Conservation (phyloP, 1,140 invertebrate species). For the Myzus persicae region DNA sequence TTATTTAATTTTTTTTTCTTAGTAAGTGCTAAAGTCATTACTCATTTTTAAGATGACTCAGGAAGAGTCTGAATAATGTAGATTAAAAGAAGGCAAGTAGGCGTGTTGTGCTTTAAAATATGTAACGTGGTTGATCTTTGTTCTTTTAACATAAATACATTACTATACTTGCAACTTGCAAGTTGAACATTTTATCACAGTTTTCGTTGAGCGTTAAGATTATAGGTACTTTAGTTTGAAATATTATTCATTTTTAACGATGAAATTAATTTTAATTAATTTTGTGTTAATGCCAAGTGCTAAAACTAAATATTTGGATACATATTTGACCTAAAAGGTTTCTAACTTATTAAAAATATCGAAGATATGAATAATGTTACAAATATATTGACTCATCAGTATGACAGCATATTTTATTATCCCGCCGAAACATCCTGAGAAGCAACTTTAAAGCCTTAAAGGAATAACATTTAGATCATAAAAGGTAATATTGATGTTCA, state of each 20-base stretch:
- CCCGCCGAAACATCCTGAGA: neutral
- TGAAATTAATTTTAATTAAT: neutral
- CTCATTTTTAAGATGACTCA: slow-evolving; percentile 15
- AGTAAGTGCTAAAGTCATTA: neutral
- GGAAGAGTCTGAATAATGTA: neutral
- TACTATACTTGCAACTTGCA: neutral
- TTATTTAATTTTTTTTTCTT: neutral
- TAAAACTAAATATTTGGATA: neutral
- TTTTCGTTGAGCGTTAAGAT: neutral
- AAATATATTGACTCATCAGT: neutral
- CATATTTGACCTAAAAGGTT: neutral
- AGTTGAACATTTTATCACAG: neutral
- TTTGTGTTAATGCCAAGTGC: neutral
- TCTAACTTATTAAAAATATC: neutral
- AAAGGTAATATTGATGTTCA: neutral
- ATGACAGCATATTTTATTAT: neutral
- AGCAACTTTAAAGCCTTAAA: neutral
- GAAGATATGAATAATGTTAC: neutral
- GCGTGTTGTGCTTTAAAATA: neutral
- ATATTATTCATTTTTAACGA: neutral
- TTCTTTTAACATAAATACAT: neutral
- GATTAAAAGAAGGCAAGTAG: slow-evolving; percentile 1
- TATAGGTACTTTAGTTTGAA: neutral
- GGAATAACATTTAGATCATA: neutral
- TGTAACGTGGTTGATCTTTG: neutral